These are phyloP conservation scores for Antigone vipio DNA, from an alignment of 2,113 vertebrate species.

Conservation along the genomic window DNA sequence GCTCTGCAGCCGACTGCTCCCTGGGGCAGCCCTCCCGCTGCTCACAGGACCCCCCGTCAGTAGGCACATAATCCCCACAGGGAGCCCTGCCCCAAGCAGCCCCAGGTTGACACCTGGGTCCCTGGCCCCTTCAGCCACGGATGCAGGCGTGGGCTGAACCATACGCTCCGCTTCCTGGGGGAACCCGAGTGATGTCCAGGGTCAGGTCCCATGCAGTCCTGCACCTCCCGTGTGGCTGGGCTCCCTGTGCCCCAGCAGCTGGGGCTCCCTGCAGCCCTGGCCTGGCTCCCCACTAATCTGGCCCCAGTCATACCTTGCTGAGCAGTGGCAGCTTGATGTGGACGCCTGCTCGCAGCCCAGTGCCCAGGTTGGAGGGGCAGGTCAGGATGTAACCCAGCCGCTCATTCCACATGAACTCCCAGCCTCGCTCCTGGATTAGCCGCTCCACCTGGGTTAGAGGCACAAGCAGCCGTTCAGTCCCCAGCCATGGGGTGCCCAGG, in stretches of 20 bases:
- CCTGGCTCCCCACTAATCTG: background rate
- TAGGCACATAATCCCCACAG: background rate
- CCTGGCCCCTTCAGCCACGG: accelerated
- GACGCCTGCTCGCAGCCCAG: slow-evolving; percentile 82
- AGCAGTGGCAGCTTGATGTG: slow-evolving; percentile 83
- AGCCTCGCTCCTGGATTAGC: slow-evolving; percentile 82
- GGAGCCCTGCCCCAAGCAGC: background rate
- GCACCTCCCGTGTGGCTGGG: accelerated
- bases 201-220: background rate
- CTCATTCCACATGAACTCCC: slow-evolving; percentile 90
- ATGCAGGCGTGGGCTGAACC: background rate
- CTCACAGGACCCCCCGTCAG: background rate
- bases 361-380: slow-evolving; percentile 86
- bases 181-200: background rate
- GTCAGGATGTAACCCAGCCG: slow-evolving; percentile 83
- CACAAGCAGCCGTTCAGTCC: background rate
- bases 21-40: background rate
- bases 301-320: slow-evolving; percentile 75
- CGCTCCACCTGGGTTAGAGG: slow-evolving; percentile 74
- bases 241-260: accelerated
- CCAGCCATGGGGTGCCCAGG: accelerated
- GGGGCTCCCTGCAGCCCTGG: background rate
- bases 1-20: accelerated
- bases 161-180: accelerated
- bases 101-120: background rate